A percentile compares a stretch with the other conserved stretches of the same genome.
These are phyloP conservation scores for Choristoneura fumiferana DNA, from an alignment of 1,140 invertebrate species.

Conservation along the genomic window DNA sequence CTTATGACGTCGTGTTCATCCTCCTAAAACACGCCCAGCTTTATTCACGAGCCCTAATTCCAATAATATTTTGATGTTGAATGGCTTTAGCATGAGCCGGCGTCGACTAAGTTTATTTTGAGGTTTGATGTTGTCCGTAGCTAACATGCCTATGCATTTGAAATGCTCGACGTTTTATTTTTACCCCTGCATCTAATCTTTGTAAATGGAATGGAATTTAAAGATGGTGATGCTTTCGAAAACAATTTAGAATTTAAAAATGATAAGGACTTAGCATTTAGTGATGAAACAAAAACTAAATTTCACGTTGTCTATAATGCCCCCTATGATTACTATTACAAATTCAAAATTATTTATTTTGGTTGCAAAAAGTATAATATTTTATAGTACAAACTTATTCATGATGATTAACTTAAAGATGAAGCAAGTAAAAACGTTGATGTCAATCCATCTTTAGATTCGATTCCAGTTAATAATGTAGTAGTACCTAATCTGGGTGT, in stretches of 20 bases:
- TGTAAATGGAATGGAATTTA: constrained; percentile 31
- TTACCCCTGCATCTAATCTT: constrained; percentile 22
- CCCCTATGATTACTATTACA: no score
- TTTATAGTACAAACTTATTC: no score
- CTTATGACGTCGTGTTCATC: constrained; percentile 8
- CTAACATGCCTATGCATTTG: constrained; percentile 42
- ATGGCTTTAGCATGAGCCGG: constrained; percentile 12
- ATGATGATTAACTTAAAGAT: no score
- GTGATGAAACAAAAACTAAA: no score
- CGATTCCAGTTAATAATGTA: constrained; percentile 19
- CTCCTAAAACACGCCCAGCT: background rate
- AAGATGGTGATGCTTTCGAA: constrained; percentile 18
- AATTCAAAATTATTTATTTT: no score
- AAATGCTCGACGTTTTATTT: constrained; percentile 30
- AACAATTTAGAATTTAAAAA: no score
- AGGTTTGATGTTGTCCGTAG: constrained; percentile 46
- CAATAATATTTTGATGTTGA: constrained; percentile 15
- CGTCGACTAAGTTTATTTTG: constrained; percentile 33
- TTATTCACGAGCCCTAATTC: constrained; percentile 12
- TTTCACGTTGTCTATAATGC: no score
- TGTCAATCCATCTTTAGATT: constrained; percentile 7
- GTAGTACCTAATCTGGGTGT: constrained; percentile 60
- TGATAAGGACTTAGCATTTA: no score
- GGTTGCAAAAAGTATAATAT: no score
- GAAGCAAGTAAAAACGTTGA: no score